These are phyloP conservation scores for Micronycteris hirsuta DNA, from an alignment of 2,113 vertebrate genomes.

Conservation along the genomic window DNA sequence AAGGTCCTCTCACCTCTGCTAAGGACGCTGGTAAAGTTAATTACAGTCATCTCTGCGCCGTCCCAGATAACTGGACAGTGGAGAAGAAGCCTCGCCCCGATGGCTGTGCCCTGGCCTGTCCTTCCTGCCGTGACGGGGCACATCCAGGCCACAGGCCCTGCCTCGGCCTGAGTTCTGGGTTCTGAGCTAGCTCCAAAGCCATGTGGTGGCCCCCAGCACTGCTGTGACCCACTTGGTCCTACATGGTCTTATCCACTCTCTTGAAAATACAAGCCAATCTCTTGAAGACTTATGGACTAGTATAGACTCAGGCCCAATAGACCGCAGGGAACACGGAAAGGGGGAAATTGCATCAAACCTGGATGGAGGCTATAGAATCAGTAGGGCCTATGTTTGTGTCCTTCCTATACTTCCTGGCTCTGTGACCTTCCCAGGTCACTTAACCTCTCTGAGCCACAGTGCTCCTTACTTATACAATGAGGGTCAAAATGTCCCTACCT, in stretches of 20 bases:
- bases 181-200: not conserved
- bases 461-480: not conserved
- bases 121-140: not conserved
- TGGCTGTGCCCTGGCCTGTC: constrained; percentile 58
- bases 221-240: not conserved
- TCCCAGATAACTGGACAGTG: constrained; percentile 68
- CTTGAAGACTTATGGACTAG: not conserved
- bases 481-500: not conserved
- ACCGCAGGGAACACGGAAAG: not conserved
- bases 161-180: not conserved
- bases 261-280: not conserved
- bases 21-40: constrained; percentile 70
- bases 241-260: not conserved
- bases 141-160: constrained; percentile 16
- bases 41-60: constrained; percentile 55
- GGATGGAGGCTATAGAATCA: not conserved
- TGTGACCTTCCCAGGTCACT: not conserved
- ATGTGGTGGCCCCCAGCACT: not conserved
- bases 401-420: not conserved
- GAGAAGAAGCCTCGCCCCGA: constrained; percentile 48
- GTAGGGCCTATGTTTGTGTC: not conserved
- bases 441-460: not conserved
- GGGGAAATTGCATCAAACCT: not conserved
- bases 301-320: not conserved
- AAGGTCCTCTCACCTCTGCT: constrained; percentile 46